Percentiles rank a stretch among this genome's conserved stretches.
Conservation (phyloP, 2,797 vertebrate genomes). For the Takifugu ocellatus region DNA sequence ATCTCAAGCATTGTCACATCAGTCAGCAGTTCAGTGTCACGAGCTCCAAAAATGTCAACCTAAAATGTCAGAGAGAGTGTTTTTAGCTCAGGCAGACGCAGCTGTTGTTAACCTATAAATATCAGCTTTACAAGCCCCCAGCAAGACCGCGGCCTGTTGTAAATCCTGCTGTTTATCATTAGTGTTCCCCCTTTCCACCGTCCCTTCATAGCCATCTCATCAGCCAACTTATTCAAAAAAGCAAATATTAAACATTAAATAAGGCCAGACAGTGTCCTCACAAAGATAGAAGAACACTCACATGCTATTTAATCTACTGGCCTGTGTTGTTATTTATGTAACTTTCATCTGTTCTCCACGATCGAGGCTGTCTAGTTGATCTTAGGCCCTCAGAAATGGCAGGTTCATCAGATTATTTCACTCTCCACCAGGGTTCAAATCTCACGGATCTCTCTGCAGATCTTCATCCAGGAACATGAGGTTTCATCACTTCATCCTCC, state of each 20-base stretch:
- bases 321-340: too few relatives aligned
- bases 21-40: conserved; percentile 4
- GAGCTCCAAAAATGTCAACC: conserved; percentile 7
- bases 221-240: too few relatives aligned
- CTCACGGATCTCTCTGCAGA: neutral
- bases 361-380: too few relatives aligned
- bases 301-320: too few relatives aligned
- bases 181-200: too few relatives aligned
- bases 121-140: conserved; percentile 6
- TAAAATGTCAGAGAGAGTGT: conserved; percentile 7
- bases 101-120: conserved; percentile 22
- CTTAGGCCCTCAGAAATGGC: too few relatives aligned
- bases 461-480: too few relatives aligned
- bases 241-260: too few relatives aligned
- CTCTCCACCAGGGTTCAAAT: neutral
- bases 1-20: neutral
- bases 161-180: conserved; percentile 1
- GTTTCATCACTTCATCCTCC: neutral
- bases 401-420: too few relatives aligned
- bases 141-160: conserved; percentile 1
- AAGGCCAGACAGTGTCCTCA: conserved; percentile 9
- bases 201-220: too few relatives aligned
- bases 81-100: conserved; percentile 15
- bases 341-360: too few relatives aligned
- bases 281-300: conserved; percentile 16